A percentile compares a stretch with the other conserved stretches of the same genome.
phyloP scores from a whole-genome alignment of 1,140 invertebrate species.

The Cotesia vestalis region DNA sequence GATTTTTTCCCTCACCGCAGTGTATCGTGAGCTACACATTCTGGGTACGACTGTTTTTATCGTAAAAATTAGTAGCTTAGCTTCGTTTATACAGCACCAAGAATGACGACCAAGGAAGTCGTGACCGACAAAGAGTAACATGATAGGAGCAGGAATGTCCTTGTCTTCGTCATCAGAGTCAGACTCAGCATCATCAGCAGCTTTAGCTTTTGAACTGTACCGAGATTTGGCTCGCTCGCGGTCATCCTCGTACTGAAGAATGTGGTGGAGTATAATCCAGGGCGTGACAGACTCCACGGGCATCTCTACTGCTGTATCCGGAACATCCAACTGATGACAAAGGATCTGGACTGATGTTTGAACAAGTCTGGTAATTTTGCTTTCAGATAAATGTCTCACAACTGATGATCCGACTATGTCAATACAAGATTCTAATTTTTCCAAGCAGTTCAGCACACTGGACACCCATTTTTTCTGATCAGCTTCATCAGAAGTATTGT shows the following conservation, averaged over 20 bases:
- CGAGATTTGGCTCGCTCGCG: constrained; percentile 62
- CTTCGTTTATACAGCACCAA: constrained; percentile 82
- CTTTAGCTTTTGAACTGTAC: constrained; percentile 48
- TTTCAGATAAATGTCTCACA: constrained; percentile 66
- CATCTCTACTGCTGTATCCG: constrained; percentile 71
- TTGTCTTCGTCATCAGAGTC: constrained; percentile 68
- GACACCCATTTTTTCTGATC: constrained; percentile 72
- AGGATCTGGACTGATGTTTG: constrained; percentile 80
- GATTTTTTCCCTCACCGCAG: constrained; percentile 68
- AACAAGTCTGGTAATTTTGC: constrained; percentile 72
- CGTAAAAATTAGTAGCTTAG: constrained; percentile 79
- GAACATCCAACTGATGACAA: constrained; percentile 76
- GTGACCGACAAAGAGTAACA: constrained; percentile 84
- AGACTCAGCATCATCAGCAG: constrained; percentile 41
- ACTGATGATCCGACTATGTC: constrained; percentile 68
- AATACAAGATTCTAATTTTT: constrained; percentile 74
- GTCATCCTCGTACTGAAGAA: constrained; percentile 72
- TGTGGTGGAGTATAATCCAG: constrained; percentile 85
- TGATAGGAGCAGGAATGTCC: constrained; percentile 77
- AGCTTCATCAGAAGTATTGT: constrained; percentile 61
- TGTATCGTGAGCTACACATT: constrained; percentile 68
- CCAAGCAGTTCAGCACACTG: constrained; percentile 74
- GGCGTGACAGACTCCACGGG: constrained; percentile 77
- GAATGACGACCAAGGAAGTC: constrained; percentile 80
- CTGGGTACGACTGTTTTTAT: constrained; percentile 77